Conservation (phyloP, 2,888 invertebrate species). For the Hydrotaea diabolus region DNA sequence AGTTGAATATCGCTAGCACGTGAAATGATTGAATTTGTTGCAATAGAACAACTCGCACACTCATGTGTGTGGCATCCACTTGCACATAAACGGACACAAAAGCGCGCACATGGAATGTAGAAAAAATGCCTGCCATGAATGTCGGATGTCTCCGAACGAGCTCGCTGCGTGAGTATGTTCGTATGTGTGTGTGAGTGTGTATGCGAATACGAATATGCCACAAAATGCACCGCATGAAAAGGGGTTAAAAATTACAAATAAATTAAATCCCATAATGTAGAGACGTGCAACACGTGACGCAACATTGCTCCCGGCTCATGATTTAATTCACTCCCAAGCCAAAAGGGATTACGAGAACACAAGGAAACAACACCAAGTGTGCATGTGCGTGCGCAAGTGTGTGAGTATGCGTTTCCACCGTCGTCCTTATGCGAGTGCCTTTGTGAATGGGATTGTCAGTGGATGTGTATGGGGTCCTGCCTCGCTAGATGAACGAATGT, state of each 20-base stretch:
- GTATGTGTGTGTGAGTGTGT: background rate
- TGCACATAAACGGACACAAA: background rate
- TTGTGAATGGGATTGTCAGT: background rate
- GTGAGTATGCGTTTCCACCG: too few species aligned
- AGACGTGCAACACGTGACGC: constrained; percentile 66
- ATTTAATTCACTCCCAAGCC: constrained; percentile 43
- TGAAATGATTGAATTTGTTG: constrained; percentile 52
- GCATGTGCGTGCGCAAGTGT: background rate
- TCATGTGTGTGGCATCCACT: background rate
- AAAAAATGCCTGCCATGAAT: background rate
- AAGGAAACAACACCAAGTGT: background rate
- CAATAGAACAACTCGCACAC: background rate
- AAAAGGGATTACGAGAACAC: constrained; percentile 21
- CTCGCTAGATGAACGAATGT: constrained; percentile 25
- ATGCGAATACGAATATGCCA: constrained; percentile 11
- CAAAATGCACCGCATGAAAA: constrained; percentile 47
- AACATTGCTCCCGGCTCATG: constrained; percentile 49
- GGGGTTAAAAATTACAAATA: constrained; percentile 58
- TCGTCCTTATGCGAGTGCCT: background rate
- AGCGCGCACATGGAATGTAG: background rate
- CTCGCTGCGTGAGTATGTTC: background rate
- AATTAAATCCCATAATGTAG: constrained; percentile 56
- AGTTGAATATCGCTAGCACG: constrained; percentile 43
- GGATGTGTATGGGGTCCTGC: constrained; percentile 2
- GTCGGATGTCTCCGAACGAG: background rate